Conservation (phyloP, 2,113 vertebrate genomes). For the Dryoscopus gambensis region DNA sequence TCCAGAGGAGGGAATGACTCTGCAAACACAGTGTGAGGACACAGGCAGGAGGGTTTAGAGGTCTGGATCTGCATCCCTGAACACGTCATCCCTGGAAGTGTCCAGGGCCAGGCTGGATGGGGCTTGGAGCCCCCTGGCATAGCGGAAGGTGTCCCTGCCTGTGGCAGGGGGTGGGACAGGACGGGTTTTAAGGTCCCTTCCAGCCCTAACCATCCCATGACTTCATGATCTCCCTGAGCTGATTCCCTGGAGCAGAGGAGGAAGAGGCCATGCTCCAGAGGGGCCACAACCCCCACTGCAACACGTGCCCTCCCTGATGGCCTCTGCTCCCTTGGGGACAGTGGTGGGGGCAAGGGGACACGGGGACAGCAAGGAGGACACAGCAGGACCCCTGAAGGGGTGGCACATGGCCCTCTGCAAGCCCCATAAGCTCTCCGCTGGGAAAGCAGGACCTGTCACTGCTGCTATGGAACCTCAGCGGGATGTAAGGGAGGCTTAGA, state of each 20-base stretch:
- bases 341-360: accelerated
- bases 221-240: background rate
- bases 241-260: accelerated
- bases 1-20: background rate
- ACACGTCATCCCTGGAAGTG: background rate
- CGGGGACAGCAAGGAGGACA: background rate
- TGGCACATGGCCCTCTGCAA: background rate
- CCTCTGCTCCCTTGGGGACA: accelerated
- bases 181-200: background rate
- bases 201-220: background rate
- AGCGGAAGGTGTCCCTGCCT: background rate
- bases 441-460: background rate
- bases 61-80: background rate
- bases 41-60: background rate
- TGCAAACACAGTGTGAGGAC: background rate
- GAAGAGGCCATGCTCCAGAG: background rate
- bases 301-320: accelerated
- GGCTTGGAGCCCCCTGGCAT: background rate
- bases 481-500: background rate
- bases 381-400: background rate
- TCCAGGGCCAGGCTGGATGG: background rate
- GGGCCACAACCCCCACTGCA: background rate
- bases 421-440: accelerated
- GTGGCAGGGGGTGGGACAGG: background rate
- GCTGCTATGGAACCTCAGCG: background rate